A percentile compares a stretch with the other conserved stretches of the same genome.
Conservation (phyloP, 2,888 invertebrate genomes). For the Empis stercorea region DNA sequence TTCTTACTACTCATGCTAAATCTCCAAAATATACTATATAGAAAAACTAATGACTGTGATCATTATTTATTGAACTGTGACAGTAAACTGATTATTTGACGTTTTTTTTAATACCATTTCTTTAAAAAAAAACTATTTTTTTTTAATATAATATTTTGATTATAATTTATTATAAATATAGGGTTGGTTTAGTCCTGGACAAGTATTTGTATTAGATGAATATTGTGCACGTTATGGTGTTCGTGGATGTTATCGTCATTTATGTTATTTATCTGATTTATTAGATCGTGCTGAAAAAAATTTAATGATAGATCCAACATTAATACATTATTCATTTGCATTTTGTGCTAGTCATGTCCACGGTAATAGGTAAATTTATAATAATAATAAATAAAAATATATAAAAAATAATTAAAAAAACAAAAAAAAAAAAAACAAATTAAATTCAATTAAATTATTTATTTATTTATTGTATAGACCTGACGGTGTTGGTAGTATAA, state of each 20-base stretch:
- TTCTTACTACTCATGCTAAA: too few relatives aligned
- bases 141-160: too few relatives aligned
- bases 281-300: slow-evolving; percentile 89
- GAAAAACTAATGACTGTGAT: too few relatives aligned
- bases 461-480: slow-evolving; percentile 49
- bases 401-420: too few relatives aligned
- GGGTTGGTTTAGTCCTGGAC: slow-evolving; percentile 99
- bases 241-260: slow-evolving; percentile 90
- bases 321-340: slow-evolving; percentile 98
- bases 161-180: slow-evolving; percentile 24
- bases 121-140: too few relatives aligned
- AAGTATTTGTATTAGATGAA: slow-evolving; percentile 95
- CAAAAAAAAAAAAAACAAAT: not conserved
- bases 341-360: slow-evolving; percentile 99
- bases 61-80: too few relatives aligned
- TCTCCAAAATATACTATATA: too few relatives aligned
- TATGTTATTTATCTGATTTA: slow-evolving; percentile 90
- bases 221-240: slow-evolving; percentile 97
- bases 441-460: not conserved
- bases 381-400: not conserved
- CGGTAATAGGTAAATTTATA: slow-evolving; percentile 72
- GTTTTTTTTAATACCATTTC: too few relatives aligned
- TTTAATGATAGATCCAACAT: slow-evolving; percentile 92
- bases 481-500: slow-evolving; percentile 97
- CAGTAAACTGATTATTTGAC: too few relatives aligned